Conservation (phyloP, 1,140 invertebrate species). For the Pentalonia nigronervosa region DNA sequence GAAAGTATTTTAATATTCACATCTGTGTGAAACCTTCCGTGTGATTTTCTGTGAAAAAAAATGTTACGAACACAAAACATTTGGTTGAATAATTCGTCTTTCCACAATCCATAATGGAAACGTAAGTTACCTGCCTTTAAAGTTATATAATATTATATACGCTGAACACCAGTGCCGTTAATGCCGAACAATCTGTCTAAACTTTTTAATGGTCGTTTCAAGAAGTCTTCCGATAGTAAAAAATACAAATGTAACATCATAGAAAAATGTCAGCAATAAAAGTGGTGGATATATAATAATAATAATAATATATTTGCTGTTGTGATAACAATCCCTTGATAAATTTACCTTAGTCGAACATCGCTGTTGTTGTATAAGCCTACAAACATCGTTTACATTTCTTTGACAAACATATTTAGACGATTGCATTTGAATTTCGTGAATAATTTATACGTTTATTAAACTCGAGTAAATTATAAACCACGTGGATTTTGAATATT, state of each 20-base stretch:
- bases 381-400: not conserved
- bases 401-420: slow-evolving; percentile 14
- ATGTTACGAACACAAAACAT: not conserved
- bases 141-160: not conserved
- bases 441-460: slow-evolving; percentile 16
- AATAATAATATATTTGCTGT: not conserved
- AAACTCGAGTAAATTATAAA: not conserved
- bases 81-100: not conserved
- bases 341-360: not conserved
- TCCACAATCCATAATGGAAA: not conserved
- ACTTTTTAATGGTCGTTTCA: not conserved
- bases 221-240: not conserved
- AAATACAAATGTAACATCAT: not conserved
- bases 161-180: not conserved
- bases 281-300: not conserved
- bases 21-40: slow-evolving; percentile 12
- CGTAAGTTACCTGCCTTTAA: not conserved
- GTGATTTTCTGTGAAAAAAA: not conserved
- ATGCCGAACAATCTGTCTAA: not conserved
- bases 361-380: not conserved
- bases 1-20: not conserved
- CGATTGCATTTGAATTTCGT: not conserved
- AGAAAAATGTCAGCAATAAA: slow-evolving; percentile 16
- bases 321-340: not conserved
- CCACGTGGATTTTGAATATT: not conserved